Percentiles rank a stretch among this genome's conserved stretches.
These are phyloP conservation scores for Galago senegalensis DNA, from an alignment of 2,797 vertebrate genomes.

Conservation along the genomic window DNA sequence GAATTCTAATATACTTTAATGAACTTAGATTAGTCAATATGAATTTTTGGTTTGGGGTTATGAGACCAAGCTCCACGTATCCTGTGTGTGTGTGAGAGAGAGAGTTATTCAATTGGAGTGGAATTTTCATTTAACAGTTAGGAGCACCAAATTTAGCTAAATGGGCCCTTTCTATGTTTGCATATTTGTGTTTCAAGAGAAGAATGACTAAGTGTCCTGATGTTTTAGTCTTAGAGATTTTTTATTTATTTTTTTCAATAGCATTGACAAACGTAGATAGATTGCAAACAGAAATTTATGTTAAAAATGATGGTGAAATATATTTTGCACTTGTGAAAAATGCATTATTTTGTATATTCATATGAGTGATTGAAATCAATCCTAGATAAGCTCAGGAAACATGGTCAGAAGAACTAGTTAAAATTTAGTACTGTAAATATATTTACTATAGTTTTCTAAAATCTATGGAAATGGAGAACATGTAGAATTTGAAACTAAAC, in stretches of 20 bases:
- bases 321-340: background rate
- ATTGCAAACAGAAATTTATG: background rate
- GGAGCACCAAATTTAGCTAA: background rate
- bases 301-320: constrained; percentile 1
- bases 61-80: background rate
- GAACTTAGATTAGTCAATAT: background rate
- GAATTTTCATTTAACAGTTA: background rate
- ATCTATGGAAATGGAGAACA: background rate
- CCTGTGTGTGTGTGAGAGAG: background rate
- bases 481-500: background rate
- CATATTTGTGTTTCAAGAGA: background rate
- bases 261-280: background rate
- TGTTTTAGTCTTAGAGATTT: background rate
- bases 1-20: background rate
- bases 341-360: constrained; percentile 10
- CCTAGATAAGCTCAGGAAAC: background rate
- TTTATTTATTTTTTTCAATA: background rate
- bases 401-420: background rate
- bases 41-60: background rate
- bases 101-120: background rate
- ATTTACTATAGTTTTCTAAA: background rate
- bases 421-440: background rate
- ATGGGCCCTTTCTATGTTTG: background rate
- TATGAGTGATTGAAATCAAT: background rate
- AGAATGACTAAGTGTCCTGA: background rate